Evolutionary conservation across 1,140 invertebrate species (phyloP).

Genomic region (Colletes latitarsis): DNA sequence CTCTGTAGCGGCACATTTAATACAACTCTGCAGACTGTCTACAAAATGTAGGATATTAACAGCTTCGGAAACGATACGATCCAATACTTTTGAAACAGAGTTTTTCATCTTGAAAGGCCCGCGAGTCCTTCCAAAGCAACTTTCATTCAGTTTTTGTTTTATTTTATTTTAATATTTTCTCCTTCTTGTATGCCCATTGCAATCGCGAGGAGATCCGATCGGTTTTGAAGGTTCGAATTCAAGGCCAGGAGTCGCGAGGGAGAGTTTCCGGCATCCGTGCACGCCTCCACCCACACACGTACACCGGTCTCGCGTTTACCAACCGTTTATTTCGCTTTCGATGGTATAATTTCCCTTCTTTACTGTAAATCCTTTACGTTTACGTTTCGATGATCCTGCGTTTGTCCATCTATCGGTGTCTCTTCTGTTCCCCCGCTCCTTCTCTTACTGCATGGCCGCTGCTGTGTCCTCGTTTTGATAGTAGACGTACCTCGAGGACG

Average conservation of each 20-base stretch:
- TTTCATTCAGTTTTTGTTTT: too few relatives aligned
- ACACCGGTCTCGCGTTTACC: neutral
- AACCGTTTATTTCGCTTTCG: neutral
- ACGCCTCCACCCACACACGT: neutral
- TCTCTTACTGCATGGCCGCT: conserved; percentile 70
- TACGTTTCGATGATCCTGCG: neutral
- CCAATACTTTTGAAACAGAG: too few relatives aligned
- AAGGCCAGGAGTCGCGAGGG: neutral
- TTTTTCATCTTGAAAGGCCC: too few relatives aligned
- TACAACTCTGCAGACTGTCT: too few relatives aligned
- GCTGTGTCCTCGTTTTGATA: conserved; percentile 70
- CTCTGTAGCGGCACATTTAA: too few relatives aligned
- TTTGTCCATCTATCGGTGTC: neutral
- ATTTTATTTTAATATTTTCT: too few relatives aligned
- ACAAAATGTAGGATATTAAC: too few relatives aligned
- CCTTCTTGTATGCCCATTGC: too few relatives aligned
- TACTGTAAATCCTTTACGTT: neutral
- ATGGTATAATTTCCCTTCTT: neutral
- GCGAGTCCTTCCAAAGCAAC: too few relatives aligned
- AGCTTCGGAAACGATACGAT: too few relatives aligned
- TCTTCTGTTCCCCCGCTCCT: conserved; percentile 37
- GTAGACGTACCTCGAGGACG: conserved; percentile 62
- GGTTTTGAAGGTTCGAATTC: neutral
- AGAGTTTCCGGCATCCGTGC: neutral
- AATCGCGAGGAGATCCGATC: too few relatives aligned